Conservation (phyloP, 2,113 vertebrate species). For the Nyctibius bracteatus region DNA sequence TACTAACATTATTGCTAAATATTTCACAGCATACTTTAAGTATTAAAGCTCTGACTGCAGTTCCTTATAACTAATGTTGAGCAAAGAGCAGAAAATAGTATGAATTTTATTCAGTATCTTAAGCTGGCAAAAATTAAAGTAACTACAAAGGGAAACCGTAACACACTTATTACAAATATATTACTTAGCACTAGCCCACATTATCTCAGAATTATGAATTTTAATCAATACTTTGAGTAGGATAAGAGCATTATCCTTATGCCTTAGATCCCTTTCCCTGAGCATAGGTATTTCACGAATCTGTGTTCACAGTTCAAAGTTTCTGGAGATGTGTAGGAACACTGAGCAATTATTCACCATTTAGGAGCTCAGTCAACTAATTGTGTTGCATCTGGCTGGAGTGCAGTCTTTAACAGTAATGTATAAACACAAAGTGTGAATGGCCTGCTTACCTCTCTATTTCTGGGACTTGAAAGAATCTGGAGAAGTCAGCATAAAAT, state of each 20-base stretch:
- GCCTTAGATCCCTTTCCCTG: neutral
- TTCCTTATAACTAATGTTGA: neutral
- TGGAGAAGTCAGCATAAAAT: neutral
- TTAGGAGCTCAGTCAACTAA: neutral
- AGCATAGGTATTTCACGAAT: neutral
- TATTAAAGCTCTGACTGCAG: constrained; percentile 12
- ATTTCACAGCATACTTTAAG: constrained; percentile 22
- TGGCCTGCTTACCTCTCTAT: neutral
- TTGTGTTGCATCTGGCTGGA: neutral
- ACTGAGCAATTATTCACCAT: neutral
- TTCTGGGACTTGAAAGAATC: neutral
- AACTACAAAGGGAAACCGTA: neutral
- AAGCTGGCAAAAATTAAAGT: neutral
- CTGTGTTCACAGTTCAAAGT: neutral
- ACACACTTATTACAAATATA: neutral
- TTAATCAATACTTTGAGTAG: neutral
- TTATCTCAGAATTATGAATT: neutral
- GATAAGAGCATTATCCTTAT: neutral
- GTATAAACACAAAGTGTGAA: neutral
- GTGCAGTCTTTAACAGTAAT: neutral
- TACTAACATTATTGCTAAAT: constrained; percentile 60
- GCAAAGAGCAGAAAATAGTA: neutral
- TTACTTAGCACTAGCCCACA: neutral
- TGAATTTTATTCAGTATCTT: neutral
- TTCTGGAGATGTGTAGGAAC: neutral